Conservation (phyloP, 2,888 invertebrate species). For the Orgyia antiqua region DNA sequence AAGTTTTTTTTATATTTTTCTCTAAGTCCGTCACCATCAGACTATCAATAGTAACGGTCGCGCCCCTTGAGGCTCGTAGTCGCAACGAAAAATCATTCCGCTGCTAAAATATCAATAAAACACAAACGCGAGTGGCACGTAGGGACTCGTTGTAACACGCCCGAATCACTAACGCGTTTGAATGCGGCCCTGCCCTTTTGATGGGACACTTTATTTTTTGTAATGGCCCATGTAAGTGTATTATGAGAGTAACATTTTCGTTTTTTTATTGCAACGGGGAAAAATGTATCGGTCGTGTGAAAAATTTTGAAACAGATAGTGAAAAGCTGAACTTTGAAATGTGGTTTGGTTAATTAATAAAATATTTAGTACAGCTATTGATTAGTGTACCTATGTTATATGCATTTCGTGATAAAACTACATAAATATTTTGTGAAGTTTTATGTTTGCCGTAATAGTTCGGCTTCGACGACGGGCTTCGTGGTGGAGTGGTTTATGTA, state of each 20-base stretch:
- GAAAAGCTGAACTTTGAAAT: not conserved
- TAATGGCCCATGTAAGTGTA: constrained; percentile 32
- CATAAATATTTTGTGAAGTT: too few relatives aligned
- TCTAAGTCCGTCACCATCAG: constrained; percentile 39
- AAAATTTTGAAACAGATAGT: constrained; percentile 34
- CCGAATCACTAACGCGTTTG: constrained; percentile 58
- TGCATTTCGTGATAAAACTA: too few relatives aligned
- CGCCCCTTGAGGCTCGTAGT: constrained; percentile 62
- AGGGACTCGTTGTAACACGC: constrained; percentile 54
- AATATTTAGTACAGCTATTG: too few relatives aligned
- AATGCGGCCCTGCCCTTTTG: constrained; percentile 61
- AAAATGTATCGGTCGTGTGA: constrained; percentile 38
- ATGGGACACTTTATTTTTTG: constrained; percentile 69
- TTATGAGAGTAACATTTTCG: constrained; percentile 49
- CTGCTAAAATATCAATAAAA: constrained; percentile 76
- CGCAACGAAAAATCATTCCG: constrained; percentile 68
- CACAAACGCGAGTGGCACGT: constrained; percentile 47
- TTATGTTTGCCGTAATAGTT: too few relatives aligned
- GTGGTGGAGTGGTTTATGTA: too few relatives aligned
- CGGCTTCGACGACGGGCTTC: too few relatives aligned
- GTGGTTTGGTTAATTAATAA: too few relatives aligned
- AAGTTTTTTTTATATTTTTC: too few relatives aligned
- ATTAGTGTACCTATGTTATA: too few relatives aligned
- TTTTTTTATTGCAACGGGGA: constrained; percentile 48
- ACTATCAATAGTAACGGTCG: constrained; percentile 65